Percentiles rank a stretch among this genome's conserved stretches.
phyloP scores from a whole-genome alignment of 2,113 vertebrate genomes.

The Anolis sagrei region DNA sequence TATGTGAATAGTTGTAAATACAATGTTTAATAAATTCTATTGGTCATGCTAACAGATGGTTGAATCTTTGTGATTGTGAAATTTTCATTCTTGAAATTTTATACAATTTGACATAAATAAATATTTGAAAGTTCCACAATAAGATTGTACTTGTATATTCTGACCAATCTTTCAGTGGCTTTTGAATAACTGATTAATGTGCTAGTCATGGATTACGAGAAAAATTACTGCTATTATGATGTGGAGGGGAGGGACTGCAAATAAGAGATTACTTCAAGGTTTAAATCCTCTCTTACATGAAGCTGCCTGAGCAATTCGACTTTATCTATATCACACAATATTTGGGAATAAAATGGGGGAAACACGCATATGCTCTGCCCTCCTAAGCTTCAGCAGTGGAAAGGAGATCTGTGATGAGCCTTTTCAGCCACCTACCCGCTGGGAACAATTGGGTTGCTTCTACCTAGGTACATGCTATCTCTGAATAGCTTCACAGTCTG shows the following conservation, averaged over 20 bases:
- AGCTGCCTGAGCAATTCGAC: too few relatives aligned
- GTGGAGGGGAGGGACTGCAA: too few relatives aligned
- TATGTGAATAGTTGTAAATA: conserved; percentile 99
- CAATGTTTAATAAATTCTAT: conserved; percentile 99
- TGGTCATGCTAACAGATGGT: conserved; percentile 88
- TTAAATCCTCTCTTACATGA: neutral
- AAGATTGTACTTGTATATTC: conserved; percentile 9
- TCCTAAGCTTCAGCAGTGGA: too few relatives aligned
- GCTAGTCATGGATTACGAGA: neutral
- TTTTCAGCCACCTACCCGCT: too few relatives aligned
- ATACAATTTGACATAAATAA: conserved; percentile 61
- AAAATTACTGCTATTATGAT: neutral
- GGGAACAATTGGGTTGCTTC: too few relatives aligned
- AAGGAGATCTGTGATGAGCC: too few relatives aligned
- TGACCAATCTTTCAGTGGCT: neutral
- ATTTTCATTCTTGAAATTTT: conserved; percentile 60
- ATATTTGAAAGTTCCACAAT: conserved; percentile 46
- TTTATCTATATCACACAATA: too few relatives aligned
- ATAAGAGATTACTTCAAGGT: too few relatives aligned
- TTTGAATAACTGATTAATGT: neutral
- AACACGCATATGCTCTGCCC: too few relatives aligned
- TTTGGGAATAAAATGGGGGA: too few relatives aligned
- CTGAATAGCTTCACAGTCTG: too few relatives aligned
- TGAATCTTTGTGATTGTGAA: conserved; percentile 70
- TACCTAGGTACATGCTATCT: too few relatives aligned